Evolutionary conservation across 1,140 invertebrate species (phyloP).

Genomic region (Sipha flava): DNA sequence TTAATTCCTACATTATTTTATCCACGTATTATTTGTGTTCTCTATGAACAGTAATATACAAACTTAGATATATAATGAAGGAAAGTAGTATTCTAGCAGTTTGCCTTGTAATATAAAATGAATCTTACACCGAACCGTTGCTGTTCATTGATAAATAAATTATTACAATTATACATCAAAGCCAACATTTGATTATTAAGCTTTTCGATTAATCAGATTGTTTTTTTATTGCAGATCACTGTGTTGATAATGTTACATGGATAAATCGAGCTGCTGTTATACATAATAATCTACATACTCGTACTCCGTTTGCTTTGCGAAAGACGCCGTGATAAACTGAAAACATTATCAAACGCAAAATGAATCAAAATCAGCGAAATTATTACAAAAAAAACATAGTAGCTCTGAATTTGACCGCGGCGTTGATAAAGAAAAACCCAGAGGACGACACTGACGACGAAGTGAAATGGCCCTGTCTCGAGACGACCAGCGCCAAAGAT

Average conservation of each 20-base stretch:
- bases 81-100: constrained; percentile 20
- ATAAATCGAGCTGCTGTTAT: too few relatives aligned
- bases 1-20: neutral
- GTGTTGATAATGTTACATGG: too few relatives aligned
- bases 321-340: too few relatives aligned
- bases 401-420: neutral
- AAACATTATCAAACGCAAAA: neutral
- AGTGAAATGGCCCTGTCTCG: neutral
- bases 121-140: neutral
- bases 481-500: neutral
- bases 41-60: neutral
- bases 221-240: too few relatives aligned
- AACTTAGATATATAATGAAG: neutral
- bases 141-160: neutral
- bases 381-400: neutral
- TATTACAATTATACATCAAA: neutral
- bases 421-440: neutral
- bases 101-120: constrained; percentile 20
- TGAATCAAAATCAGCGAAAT: neutral
- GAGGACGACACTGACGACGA: neutral
- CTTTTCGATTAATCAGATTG: too few relatives aligned
- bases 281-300: too few relatives aligned
- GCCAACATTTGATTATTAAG: neutral
- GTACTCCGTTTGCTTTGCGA: too few relatives aligned
- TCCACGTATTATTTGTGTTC: neutral